These are phyloP conservation scores for Pentalonia nigronervosa DNA, from an alignment of 1,140 invertebrate species.

Conservation along the genomic window DNA sequence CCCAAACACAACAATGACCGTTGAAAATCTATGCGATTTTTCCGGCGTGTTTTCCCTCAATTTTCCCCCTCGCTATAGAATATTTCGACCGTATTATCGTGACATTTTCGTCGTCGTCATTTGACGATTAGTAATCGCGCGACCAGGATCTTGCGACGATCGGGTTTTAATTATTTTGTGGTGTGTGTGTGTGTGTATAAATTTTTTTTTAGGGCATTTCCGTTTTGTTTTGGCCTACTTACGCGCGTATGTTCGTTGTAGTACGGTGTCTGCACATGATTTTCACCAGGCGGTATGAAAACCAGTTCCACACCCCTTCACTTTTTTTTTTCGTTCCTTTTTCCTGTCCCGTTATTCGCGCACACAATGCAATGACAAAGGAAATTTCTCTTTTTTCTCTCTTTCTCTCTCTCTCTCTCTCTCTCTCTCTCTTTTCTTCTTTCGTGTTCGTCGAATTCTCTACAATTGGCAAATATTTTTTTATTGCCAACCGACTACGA, in stretches of 20 bases:
- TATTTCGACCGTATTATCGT: background rate
- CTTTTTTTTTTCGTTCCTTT: conserved; percentile 47
- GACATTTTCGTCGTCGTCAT: background rate
- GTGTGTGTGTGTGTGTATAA: background rate
- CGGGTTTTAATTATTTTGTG: background rate
- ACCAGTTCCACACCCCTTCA: conserved; percentile 58
- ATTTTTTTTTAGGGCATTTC: conserved; percentile 53
- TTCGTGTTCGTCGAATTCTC: conserved; percentile 7
- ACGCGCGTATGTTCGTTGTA: conserved; percentile 29
- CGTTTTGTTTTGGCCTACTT: conserved; percentile 58
- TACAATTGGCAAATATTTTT: conserved; percentile 22
- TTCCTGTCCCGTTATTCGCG: conserved; percentile 57
- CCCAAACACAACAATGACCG: too few species aligned
- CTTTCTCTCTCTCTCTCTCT: too few species aligned
- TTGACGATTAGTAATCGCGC: background rate
- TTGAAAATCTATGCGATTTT: background rate
- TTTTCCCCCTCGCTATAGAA: background rate
- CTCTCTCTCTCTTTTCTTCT: background rate
- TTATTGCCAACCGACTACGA: background rate
- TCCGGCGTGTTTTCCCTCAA: background rate
- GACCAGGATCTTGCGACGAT: conserved; percentile 39
- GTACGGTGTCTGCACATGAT: conserved; percentile 52
- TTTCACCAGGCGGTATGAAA: conserved; percentile 57
- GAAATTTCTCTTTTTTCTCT: conserved; percentile 54
- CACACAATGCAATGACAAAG: conserved; percentile 54